These are phyloP conservation scores for Acinonyx jubatus DNA, from an alignment of 2,113 vertebrate species.

Conservation along the genomic window DNA sequence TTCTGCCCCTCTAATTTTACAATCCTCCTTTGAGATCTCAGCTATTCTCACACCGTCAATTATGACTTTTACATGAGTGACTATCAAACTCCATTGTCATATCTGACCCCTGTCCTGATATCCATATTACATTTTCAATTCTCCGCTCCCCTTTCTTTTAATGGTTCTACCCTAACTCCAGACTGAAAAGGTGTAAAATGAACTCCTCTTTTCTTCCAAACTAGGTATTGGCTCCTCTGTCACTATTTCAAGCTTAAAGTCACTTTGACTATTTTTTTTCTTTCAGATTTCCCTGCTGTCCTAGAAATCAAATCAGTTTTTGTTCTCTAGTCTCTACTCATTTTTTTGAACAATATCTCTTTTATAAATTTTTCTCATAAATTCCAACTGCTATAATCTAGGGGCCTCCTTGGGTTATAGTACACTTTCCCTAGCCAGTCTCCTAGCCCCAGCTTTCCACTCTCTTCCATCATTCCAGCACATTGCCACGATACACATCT, in stretches of 20 bases:
- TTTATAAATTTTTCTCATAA: neutral
- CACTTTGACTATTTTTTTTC: neutral
- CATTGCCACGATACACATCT: neutral
- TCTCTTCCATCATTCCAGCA: too few relatives aligned
- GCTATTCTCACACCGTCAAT: neutral
- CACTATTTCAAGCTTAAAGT: neutral
- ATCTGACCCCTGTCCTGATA: neutral
- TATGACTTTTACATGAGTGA: rapidly evolving
- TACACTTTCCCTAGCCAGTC: neutral
- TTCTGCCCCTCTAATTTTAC: neutral
- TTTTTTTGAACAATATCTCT: neutral
- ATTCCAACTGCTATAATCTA: neutral
- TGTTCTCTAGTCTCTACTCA: neutral
- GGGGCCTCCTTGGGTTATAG: neutral
- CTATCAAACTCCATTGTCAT: neutral
- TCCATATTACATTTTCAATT: neutral
- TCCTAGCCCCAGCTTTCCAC: neutral
- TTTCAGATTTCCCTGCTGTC: neutral
- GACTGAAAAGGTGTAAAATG: neutral
- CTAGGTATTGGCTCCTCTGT: neutral
- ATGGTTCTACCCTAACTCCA: neutral
- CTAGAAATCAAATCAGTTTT: neutral
- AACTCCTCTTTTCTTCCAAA: neutral
- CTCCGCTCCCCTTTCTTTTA: rapidly evolving
- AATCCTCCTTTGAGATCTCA: neutral